Percentiles rank a stretch among this genome's conserved stretches.
These are phyloP conservation scores for Tychaedon coryphoeus DNA, from an alignment of 2,113 vertebrate genomes.

Conservation along the genomic window DNA sequence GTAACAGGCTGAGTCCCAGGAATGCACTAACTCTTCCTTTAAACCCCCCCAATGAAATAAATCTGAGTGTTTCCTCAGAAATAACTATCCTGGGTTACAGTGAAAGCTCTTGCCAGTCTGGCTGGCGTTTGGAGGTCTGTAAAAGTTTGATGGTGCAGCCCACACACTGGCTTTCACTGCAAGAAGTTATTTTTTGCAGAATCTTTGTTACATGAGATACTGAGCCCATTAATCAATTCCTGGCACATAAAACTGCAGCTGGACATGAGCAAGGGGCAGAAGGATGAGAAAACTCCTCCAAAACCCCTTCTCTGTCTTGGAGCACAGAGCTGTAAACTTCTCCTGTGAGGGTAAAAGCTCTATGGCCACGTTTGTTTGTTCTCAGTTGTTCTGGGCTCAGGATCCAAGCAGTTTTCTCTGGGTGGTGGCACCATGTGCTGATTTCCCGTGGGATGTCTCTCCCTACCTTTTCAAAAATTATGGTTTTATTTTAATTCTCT, in stretches of 20 bases:
- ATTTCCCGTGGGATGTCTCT: background rate
- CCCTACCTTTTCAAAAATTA: rapidly evolving
- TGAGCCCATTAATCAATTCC: background rate
- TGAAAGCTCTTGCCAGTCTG: background rate
- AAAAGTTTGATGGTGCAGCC: background rate
- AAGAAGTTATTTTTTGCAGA: background rate
- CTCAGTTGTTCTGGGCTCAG: background rate
- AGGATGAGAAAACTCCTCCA: background rate
- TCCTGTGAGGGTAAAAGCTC: background rate
- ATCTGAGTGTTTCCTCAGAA: background rate
- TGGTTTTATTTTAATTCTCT: background rate
- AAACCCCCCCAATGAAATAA: background rate
- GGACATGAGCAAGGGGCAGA: background rate
- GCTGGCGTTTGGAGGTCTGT: background rate
- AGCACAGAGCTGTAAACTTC: background rate
- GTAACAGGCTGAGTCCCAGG: background rate
- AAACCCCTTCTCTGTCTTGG: background rate
- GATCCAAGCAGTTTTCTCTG: background rate
- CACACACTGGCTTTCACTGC: background rate
- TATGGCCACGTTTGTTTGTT: background rate
- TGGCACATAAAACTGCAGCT: background rate
- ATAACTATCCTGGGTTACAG: background rate
- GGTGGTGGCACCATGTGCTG: background rate
- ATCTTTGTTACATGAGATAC: background rate
- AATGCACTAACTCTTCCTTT: background rate